These are phyloP conservation scores for Eucidaris tribuloides DNA, from an alignment of 35 echinoderm and acorn worm genomes.

Conservation along the genomic window DNA sequence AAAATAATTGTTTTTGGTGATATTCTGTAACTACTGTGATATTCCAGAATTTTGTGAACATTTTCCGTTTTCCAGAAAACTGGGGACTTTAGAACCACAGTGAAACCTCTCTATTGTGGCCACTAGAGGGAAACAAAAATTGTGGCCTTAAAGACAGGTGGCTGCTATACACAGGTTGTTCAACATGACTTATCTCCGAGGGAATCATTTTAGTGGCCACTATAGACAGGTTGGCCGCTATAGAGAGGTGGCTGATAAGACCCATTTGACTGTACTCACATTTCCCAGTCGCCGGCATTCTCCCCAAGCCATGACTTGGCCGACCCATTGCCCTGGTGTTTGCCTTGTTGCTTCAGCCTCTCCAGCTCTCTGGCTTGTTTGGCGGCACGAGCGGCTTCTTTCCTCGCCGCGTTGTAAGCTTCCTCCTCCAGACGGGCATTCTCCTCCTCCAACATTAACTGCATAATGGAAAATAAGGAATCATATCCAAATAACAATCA, in stretches of 20 bases:
- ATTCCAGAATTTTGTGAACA: too few species aligned
- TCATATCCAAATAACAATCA: neutral
- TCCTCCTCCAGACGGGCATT: slow-evolving; percentile 83
- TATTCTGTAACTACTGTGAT: too few species aligned
- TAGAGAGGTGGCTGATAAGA: too few species aligned
- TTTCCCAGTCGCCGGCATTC: slow-evolving; percentile 83
- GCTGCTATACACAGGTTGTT: too few species aligned
- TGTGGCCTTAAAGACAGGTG: too few species aligned
- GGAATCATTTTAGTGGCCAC: too few species aligned
- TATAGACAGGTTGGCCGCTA: too few species aligned
- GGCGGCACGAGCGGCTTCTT: slow-evolving; percentile 73
- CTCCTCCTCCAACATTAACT: slow-evolving; percentile 77
- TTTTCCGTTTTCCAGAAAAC: too few species aligned
- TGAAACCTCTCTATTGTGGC: slow-evolving; percentile 81
- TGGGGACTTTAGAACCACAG: too few species aligned
- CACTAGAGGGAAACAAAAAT: too few species aligned
- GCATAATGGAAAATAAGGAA: neutral
- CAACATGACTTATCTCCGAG: too few species aligned
- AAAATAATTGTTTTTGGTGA: too few species aligned
- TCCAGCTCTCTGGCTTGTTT: slow-evolving; percentile 67
- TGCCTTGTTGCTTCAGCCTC: slow-evolving; percentile 47
- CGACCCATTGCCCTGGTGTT: slow-evolving; percentile 55
- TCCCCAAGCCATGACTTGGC: slow-evolving; percentile 76
- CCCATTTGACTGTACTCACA: slow-evolving; percentile 79
- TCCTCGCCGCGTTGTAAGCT: slow-evolving; percentile 78